Evolutionary conservation across 2,888 invertebrate genomes (phyloP).

Genomic region (Cartodere bifasciata): DNA sequence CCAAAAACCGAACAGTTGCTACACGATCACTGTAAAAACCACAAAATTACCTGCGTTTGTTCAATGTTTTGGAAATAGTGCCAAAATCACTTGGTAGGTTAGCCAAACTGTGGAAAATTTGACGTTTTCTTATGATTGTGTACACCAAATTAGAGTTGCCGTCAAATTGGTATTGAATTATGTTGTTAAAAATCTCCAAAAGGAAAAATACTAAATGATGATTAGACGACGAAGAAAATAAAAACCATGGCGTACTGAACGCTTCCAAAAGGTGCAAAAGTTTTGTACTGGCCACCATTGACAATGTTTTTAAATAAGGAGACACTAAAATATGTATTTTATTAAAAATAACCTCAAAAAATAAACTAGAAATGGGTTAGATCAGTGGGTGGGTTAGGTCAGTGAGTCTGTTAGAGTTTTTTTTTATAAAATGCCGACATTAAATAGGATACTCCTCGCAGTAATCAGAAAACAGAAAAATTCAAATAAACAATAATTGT

Average conservation of each 20-base stretch:
- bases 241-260: constrained; percentile 98
- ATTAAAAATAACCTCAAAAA: too few relatives aligned
- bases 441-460: too few relatives aligned
- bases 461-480: too few relatives aligned
- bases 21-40: too few relatives aligned
- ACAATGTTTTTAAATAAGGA: constrained; percentile 95
- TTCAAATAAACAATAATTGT: too few relatives aligned
- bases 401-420: too few relatives aligned
- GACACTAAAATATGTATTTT: constrained; percentile 69
- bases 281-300: constrained; percentile 98
- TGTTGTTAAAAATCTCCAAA: constrained; percentile 98
- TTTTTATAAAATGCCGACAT: too few relatives aligned
- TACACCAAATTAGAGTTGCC: constrained; percentile 98
- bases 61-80: constrained; percentile 70
- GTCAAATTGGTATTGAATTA: constrained; percentile 98
- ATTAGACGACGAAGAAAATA: constrained; percentile 90
- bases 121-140: constrained; percentile 96
- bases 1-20: too few relatives aligned
- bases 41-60: too few relatives aligned
- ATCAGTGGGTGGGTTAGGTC: too few relatives aligned
- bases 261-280: constrained; percentile 93
- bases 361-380: too few relatives aligned
- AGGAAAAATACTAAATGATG: constrained; percentile 98
- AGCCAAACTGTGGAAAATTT: constrained; percentile 94
- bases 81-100: constrained; percentile 90